These are phyloP conservation scores for Tanytarsus gracilentus DNA, from an alignment of 2,888 invertebrate genomes.

Conservation along the genomic window DNA sequence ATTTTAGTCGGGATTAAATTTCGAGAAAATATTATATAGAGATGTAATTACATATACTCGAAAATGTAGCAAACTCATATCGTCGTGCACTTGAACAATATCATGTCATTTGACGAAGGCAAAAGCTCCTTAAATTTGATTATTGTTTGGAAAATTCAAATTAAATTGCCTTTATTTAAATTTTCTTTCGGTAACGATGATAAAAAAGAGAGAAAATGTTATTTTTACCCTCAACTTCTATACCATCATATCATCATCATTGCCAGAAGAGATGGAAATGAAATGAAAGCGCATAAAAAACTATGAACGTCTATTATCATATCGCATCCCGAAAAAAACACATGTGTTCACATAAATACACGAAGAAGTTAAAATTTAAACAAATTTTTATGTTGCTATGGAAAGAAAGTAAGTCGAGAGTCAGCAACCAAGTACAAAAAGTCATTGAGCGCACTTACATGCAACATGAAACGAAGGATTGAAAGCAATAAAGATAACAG, in stretches of 20 bases:
- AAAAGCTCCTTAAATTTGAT: slow-evolving; percentile 29
- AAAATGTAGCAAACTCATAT: background rate
- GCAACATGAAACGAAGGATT: background rate
- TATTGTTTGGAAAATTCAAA: slow-evolving; percentile 29
- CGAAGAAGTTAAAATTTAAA: background rate
- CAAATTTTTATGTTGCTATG: background rate
- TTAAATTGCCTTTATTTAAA: slow-evolving; percentile 25
- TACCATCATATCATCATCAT: background rate
- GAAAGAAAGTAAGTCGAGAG: background rate
- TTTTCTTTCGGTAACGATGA: background rate
- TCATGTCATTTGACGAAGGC: background rate
- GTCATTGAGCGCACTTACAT: too few species aligned
- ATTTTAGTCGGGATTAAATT: slow-evolving; percentile 20
- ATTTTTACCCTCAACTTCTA: too few species aligned
- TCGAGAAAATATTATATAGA: slow-evolving; percentile 9
- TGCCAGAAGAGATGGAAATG: background rate
- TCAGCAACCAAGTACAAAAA: background rate
- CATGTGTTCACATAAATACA: slow-evolving; percentile 6
- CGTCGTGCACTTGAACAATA: background rate
- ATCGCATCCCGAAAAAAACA: background rate
- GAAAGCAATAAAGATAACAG: slow-evolving; percentile 21
- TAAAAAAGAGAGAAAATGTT: too few species aligned
- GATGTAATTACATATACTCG: slow-evolving; percentile 19
- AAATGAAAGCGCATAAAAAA: background rate
- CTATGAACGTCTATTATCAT: slow-evolving; percentile 3